Conservation (phyloP, 2,888 invertebrate species). For the Onchidella celtica region DNA sequence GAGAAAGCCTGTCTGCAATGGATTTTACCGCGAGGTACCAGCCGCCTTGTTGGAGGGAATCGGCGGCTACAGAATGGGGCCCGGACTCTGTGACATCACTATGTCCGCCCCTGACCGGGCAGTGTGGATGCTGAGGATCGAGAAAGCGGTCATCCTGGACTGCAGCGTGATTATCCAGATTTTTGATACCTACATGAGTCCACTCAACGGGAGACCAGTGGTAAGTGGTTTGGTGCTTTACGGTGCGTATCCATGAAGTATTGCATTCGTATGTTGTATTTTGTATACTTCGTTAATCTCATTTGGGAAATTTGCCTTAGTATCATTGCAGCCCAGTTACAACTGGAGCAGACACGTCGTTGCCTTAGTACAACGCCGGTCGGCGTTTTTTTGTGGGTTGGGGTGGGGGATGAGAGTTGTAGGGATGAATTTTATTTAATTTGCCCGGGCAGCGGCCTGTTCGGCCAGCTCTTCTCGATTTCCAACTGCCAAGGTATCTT, state of each 20-base stretch:
- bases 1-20: slow-evolving; percentile 36
- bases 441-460: too few species aligned
- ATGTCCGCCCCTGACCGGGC: slow-evolving; percentile 27
- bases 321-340: too few species aligned
- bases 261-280: background rate
- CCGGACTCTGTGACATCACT: slow-evolving; percentile 49
- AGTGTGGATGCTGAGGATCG: slow-evolving; percentile 51
- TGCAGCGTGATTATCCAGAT: slow-evolving; percentile 46
- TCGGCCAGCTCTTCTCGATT: too few species aligned
- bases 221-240: slow-evolving; percentile 13
- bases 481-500: too few species aligned
- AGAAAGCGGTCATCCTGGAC: slow-evolving; percentile 49
- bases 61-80: slow-evolving; percentile 8
- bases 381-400: too few species aligned
- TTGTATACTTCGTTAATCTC: too few species aligned
- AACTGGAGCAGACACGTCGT: too few species aligned
- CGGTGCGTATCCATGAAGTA: background rate
- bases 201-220: slow-evolving; percentile 26
- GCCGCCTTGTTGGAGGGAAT: slow-evolving; percentile 38
- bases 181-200: slow-evolving; percentile 38
- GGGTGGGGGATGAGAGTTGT: background rate
- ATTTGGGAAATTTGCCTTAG: too few species aligned
- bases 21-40: slow-evolving; percentile 7
- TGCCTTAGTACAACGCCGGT: too few species aligned
- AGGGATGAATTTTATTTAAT: too few species aligned